Evolutionary conservation across 2,113 vertebrate genomes (phyloP).

Genomic region (Zosterops lateralis): DNA sequence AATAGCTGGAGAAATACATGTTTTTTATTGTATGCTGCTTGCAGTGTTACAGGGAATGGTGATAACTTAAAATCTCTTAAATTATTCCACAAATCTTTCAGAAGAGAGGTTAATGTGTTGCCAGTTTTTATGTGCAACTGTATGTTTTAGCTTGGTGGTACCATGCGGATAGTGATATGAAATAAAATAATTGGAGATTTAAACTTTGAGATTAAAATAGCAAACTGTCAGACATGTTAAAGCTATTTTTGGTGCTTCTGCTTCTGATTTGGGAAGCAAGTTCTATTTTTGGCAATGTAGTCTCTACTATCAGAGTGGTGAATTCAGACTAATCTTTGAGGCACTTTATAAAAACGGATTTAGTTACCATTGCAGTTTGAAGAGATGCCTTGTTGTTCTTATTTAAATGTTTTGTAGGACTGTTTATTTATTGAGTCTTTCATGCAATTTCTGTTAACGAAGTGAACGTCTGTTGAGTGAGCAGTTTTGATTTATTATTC

Average conservation of each 20-base stretch:
- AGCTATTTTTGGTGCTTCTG: conserved; percentile 13
- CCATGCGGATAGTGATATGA: not conserved
- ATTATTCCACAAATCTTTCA: not conserved
- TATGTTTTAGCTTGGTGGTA: not conserved
- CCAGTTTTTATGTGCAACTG: not conserved
- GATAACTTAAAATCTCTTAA: not conserved
- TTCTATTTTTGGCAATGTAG: conserved; percentile 12
- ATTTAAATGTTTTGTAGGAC: not conserved
- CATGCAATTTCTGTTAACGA: not conserved
- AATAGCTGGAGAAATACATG: not conserved
- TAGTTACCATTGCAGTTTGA: not conserved
- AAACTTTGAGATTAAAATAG: conserved; percentile 19
- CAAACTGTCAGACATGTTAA: not conserved
- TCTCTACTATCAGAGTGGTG: not conserved
- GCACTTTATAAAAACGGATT: not conserved
- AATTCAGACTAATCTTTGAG: not conserved
- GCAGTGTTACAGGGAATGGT: not conserved
- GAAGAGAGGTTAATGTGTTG: not conserved
- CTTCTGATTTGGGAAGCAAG: conserved; percentile 53
- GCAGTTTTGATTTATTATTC: not conserved
- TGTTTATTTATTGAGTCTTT: not conserved
- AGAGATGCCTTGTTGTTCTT: not conserved
- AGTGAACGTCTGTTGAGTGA: not conserved
- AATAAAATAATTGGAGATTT: not conserved
- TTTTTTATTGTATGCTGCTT: not conserved